These are phyloP conservation scores for Rhamnusium bicolor DNA, from an alignment of 2,888 invertebrate genomes.

Conservation along the genomic window DNA sequence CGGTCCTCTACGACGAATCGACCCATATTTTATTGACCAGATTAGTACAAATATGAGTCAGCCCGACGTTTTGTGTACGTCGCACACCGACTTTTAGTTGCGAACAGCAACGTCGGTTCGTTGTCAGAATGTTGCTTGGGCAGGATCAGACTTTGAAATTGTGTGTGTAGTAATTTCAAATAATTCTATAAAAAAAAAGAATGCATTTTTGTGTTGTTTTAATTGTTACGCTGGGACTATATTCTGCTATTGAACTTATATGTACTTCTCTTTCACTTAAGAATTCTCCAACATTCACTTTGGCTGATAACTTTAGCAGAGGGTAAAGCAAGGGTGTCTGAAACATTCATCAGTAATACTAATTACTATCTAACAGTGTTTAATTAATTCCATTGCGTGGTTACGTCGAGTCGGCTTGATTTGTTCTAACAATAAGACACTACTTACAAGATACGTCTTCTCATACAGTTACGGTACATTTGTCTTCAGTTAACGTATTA, in stretches of 20 bases:
- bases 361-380: slow-evolving; percentile 14
- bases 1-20: no score
- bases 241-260: neutral
- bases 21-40: no score
- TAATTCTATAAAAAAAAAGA: no score
- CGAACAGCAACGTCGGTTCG: no score
- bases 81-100: no score
- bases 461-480: neutral
- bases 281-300: neutral
- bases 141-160: no score
- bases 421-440: neutral
- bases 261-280: neutral
- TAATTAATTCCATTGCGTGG: slow-evolving; percentile 11
- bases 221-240: no score
- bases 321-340: neutral
- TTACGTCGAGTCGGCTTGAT: neutral
- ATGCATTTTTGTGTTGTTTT: no score
- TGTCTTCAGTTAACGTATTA: neutral
- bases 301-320: slow-evolving; percentile 5
- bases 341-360: slow-evolving; percentile 16
- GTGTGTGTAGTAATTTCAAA: no score
- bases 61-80: no score
- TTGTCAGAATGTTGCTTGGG: no score
- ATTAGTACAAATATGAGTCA: no score
- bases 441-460: neutral